Evolutionary conservation across 2,113 vertebrate genomes (phyloP).

Genomic region (Pelecanus crispus): DNA sequence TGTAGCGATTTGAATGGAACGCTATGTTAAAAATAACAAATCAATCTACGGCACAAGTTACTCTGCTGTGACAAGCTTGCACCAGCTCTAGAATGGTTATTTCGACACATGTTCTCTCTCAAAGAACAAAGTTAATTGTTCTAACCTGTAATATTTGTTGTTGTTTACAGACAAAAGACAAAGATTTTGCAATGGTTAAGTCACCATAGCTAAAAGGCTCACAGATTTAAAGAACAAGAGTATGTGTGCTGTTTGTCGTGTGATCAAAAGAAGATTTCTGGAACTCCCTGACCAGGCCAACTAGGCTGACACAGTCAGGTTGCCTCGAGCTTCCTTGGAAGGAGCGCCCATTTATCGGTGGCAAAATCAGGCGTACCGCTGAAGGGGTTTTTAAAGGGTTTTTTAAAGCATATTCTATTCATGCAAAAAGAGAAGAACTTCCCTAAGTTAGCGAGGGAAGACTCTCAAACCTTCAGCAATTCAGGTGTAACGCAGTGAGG

Average conservation of each 20-base stretch:
- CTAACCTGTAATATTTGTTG: neutral
- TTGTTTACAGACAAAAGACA: neutral
- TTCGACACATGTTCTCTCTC: neutral
- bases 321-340: neutral
- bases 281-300: neutral
- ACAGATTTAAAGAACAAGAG: too few species aligned
- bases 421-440: neutral
- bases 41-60: neutral
- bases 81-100: neutral
- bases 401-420: neutral
- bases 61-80: neutral
- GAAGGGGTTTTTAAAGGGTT: too few species aligned
- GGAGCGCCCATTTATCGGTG: rapidly evolving
- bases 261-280: neutral
- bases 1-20: neutral
- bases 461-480: neutral
- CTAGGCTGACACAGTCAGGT: rapidly evolving
- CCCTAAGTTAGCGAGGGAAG: neutral
- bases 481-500: rapidly evolving
- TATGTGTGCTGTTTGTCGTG: too few species aligned
- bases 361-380: rapidly evolving
- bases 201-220: neutral
- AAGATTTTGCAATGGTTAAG: neutral
- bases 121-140: neutral
- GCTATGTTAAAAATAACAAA: neutral